Base-by-base conservation (phyloP, 2,888 invertebrate genomes). In the Lydus trimaculatus region DNA sequence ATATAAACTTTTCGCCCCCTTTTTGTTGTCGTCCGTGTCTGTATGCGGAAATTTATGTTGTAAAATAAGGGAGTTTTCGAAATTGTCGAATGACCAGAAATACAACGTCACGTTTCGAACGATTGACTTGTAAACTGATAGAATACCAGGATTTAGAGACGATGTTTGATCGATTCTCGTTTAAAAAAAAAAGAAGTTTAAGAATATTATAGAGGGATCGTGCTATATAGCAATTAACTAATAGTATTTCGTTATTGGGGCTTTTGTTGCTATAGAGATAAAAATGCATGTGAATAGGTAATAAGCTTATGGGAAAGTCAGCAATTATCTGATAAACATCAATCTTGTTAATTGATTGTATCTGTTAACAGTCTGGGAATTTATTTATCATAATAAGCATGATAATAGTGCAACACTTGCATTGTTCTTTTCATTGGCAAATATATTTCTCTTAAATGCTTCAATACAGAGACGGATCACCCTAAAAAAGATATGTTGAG, bases 41-140 rank as follows among this genome's bases (percentile, higher is more conserved):
- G 6, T 25, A 3, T 31, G 28, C 28, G n/a, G 39, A 6, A 56
- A 61, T 56, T 66, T 61, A 25, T 61, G 56, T 66, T 66, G 58
- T 39, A 48, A 61, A 58, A 61, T 28, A 28, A 3, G 2, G 4
- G 48, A 64, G 61, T 60, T 28, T 28, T 23, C 56, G 61, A 28
- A 58, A 56, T 52, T 61, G 43, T 59, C 28, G 62, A 68, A 61
- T 60, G 31, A 48, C 65, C 64, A 62, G 43, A 64, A 61, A 65
- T 65, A 64, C 28, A 43, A 39, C 59, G 68, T 65, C 68, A 65
- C 65, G 43, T 58, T 48, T 63, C n/a, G 62, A 65, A 59, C 36
- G 65, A 68, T 68, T 59, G 68, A 68, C 56, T 48, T 59, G 13
- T 52, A n/a, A n/a, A n/a, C n/a, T 43, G n/a, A 43, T 43, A 8